These are phyloP conservation scores for Blennius ocellaris DNA, from an alignment of 2,113 vertebrate genomes.

Conservation along the genomic window DNA sequence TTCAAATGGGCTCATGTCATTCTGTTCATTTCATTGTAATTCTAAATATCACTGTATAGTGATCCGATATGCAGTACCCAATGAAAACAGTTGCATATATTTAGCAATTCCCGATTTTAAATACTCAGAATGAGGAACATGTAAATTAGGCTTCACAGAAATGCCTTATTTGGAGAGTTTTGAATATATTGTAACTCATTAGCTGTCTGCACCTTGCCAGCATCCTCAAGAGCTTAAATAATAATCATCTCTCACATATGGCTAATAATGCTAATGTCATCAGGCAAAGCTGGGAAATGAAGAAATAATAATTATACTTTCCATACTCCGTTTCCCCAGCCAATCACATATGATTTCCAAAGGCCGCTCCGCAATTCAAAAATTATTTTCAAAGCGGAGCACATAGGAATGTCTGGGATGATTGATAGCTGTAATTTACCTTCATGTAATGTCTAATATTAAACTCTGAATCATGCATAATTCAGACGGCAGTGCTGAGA, in stretches of 20 bases:
- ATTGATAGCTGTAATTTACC: slow-evolving; percentile 83
- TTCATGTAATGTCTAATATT: slow-evolving; percentile 76
- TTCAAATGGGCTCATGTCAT: slow-evolving; percentile 32
- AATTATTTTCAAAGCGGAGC: slow-evolving; percentile 68
- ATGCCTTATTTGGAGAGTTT: slow-evolving; percentile 29
- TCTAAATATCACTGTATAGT: slow-evolving; percentile 12
- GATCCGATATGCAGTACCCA: slow-evolving; percentile 3
- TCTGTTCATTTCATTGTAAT: slow-evolving; percentile 34
- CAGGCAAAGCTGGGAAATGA: slow-evolving; percentile 63
- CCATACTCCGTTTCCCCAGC: slow-evolving; percentile 69
- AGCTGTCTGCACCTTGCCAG: slow-evolving; percentile 29
- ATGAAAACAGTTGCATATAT: slow-evolving; percentile 3
- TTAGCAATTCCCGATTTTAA: neutral
- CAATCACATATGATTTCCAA: slow-evolving; percentile 66
- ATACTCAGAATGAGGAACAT: slow-evolving; percentile 24
- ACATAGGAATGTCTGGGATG: slow-evolving; percentile 72
- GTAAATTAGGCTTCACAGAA: slow-evolving; percentile 26
- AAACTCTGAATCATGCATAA: slow-evolving; percentile 80
- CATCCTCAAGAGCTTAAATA: slow-evolving; percentile 43
- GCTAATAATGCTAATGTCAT: slow-evolving; percentile 69
- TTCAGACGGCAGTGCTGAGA: slow-evolving; percentile 54
- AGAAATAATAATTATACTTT: slow-evolving; percentile 76
- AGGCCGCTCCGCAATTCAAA: slow-evolving; percentile 59
- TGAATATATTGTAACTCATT: slow-evolving; percentile 40
- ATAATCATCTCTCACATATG: slow-evolving; percentile 59